Base-by-base conservation (phyloP, 2,113 vertebrate genomes). In the Solea solea region DNA sequence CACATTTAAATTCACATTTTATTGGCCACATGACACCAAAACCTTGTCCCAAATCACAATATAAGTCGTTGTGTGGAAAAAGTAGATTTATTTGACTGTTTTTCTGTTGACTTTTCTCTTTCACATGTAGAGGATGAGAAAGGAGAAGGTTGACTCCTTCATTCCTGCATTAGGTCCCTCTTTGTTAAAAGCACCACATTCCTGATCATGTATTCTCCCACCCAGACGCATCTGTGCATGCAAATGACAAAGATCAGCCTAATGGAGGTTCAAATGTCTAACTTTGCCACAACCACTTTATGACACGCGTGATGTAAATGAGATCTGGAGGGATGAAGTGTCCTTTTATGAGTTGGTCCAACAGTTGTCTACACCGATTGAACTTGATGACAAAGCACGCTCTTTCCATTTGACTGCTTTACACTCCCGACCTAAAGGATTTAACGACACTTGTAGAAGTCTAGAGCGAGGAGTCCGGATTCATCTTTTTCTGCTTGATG, bases 321-420 rank as follows among this genome's bases (percentile, higher is more conserved):
- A 68, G 54, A 73, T 80, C 57, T 66, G 54, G 11, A 68, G 68
- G 56, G 54, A 55, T 55, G 76, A 68, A 70, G 55, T 56, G 57
- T 81, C 61, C 41, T 73, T 85, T 74, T 48, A 82, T 80, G 44
- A 50, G 46, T 53, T n/a, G 25, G 8, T 21, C 11, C 4, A 57
- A 57, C 68, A 72, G 41, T 80, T 76, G 72, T 70, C 69, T 3
- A 34, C 63, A 81, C 70, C 64, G 46, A 25, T 85, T 74, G 64
- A 61, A 73, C 62, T 72, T 10, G 44, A 74, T 42, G 76, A 76
- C 46, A 61, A 48, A 39, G 56, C 40, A 14, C 34, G 63, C 71
- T 55, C 40, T 58, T 44, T 64, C n/a, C 46, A 14, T 46, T 64
- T 57, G 11, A 8, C 12, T 9, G 39, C 53, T 2, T 57, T 40